Percentiles rank a stretch among this genome's conserved stretches.
These are phyloP conservation scores for Pithys albifrons DNA, from an alignment of 2,113 vertebrate species.

Conservation along the genomic window DNA sequence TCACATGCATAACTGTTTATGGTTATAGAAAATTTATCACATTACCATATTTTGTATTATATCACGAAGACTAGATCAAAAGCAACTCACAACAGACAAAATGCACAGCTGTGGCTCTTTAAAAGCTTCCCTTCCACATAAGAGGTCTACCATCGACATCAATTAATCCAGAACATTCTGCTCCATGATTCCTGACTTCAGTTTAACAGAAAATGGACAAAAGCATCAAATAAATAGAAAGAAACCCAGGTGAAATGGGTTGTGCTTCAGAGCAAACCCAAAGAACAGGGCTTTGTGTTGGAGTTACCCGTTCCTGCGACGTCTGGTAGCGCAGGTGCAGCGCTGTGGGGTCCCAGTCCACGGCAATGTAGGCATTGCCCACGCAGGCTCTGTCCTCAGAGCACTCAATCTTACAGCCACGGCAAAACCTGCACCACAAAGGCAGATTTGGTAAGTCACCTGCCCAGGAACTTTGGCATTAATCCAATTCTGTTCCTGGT, in stretches of 20 bases:
- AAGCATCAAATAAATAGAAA: not conserved
- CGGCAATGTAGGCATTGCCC: conserved; percentile 93
- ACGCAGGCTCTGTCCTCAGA: conserved; percentile 87
- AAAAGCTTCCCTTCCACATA: not conserved
- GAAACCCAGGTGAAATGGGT: not conserved
- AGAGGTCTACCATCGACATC: not conserved
- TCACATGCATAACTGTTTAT: not conserved
- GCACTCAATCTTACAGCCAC: conserved; percentile 93
- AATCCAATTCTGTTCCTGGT: not conserved
- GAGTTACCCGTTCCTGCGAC: conserved; percentile 92
- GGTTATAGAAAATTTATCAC: not conserved
- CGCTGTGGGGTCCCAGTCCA: conserved; percentile 98
- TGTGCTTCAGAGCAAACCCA: not conserved
- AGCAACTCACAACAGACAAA: not conserved
- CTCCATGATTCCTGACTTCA: not conserved
- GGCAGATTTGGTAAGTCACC: not conserved
- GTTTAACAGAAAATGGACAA: not conserved
- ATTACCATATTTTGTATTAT: not conserved
- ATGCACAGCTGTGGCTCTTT: not conserved
- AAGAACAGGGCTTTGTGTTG: fast-evolving
- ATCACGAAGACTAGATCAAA: not conserved
- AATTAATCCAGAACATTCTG: not conserved
- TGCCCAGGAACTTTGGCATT: not conserved
- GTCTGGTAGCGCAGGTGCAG: conserved; percentile 98
- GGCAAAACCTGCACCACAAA: conserved; percentile 84